Evolutionary conservation across 2,797 vertebrate species (phyloP).

Genomic region (Fistularia commersonii): DNA sequence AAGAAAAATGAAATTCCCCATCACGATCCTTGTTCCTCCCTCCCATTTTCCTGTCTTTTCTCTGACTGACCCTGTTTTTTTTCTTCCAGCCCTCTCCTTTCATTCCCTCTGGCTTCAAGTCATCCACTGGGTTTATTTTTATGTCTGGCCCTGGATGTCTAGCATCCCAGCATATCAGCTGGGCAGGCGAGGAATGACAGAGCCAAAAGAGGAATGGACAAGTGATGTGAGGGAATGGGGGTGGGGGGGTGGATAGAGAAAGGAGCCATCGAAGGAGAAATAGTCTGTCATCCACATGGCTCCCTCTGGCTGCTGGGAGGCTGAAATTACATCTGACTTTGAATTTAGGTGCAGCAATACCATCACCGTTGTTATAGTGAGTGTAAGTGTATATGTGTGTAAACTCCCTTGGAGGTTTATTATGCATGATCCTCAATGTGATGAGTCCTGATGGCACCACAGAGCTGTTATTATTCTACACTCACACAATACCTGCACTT

Average conservation of each 20-base stretch:
- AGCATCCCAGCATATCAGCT: slow-evolving; percentile 29
- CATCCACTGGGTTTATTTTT: slow-evolving; percentile 79
- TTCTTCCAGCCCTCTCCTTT: neutral
- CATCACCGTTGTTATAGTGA: slow-evolving; percentile 88
- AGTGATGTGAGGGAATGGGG: slow-evolving; percentile 7
- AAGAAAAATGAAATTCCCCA: slow-evolving; percentile 8
- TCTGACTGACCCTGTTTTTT: slow-evolving; percentile 12
- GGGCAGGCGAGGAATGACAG: slow-evolving; percentile 8
- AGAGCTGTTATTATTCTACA: slow-evolving; percentile 67
- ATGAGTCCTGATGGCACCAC: slow-evolving; percentile 69
- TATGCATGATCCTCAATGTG: slow-evolving; percentile 71
- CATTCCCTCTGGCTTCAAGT: slow-evolving; percentile 42
- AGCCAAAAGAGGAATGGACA: slow-evolving; percentile 10
- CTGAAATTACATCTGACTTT: slow-evolving; percentile 97
- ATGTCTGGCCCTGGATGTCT: slow-evolving; percentile 71
- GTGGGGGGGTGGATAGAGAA: slow-evolving; percentile 15
- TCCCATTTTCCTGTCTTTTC: slow-evolving; percentile 8
- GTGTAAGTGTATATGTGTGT: slow-evolving; percentile 20
- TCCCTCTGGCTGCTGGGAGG: slow-evolving; percentile 94
- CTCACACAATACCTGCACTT: slow-evolving; percentile 61
- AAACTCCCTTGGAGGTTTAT: slow-evolving; percentile 69
- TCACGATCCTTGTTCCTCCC: slow-evolving; percentile 7
- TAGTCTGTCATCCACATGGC: slow-evolving; percentile 76
- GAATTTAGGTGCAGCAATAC: slow-evolving; percentile 81
- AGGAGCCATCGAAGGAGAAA: slow-evolving; percentile 26